Conservation (phyloP, 2,888 invertebrate genomes). For the Furcula furcula region DNA sequence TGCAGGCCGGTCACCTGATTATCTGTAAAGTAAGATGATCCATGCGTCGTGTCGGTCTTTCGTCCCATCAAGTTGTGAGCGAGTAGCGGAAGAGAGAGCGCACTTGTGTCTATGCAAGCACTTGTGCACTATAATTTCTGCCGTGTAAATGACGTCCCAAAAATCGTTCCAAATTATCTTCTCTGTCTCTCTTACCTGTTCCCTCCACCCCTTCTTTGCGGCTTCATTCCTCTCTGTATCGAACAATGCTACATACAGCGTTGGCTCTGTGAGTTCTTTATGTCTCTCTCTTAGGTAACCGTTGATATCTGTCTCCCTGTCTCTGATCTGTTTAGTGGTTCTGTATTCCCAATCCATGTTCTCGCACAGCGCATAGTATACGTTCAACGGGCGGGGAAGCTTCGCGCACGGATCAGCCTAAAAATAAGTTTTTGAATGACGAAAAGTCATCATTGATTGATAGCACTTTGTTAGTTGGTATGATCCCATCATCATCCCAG, state of each 20-base stretch:
- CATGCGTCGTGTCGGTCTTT: too few species aligned
- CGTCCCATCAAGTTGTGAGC: too few species aligned
- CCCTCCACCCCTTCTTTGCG: constrained; percentile 72
- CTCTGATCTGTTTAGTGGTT: constrained; percentile 77
- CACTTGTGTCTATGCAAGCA: too few species aligned
- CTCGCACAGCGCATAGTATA: constrained; percentile 83
- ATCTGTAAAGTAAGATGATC: too few species aligned
- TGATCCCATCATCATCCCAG: too few species aligned
- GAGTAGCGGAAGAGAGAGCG: too few species aligned
- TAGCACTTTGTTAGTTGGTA: too few species aligned
- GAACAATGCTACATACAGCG: constrained; percentile 69
- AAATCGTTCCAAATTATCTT: too few species aligned
- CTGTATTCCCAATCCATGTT: constrained; percentile 84
- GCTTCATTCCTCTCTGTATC: constrained; percentile 78
- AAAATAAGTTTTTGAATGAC: not conserved
- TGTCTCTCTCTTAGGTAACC: constrained; percentile 62
- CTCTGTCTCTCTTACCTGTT: constrained; percentile 58
- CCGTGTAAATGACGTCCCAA: too few species aligned
- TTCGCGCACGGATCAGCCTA: constrained; percentile 84
- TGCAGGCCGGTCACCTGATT: too few species aligned
- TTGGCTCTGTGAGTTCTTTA: constrained; percentile 69
- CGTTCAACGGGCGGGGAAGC: constrained; percentile 82
- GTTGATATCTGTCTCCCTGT: constrained; percentile 64
- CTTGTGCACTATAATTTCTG: too few species aligned
- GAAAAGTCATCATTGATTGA: too few species aligned